phyloP scores from a whole-genome alignment of 2,888 invertebrate genomes.

The Chalcosyrphus nemorum region DNA sequence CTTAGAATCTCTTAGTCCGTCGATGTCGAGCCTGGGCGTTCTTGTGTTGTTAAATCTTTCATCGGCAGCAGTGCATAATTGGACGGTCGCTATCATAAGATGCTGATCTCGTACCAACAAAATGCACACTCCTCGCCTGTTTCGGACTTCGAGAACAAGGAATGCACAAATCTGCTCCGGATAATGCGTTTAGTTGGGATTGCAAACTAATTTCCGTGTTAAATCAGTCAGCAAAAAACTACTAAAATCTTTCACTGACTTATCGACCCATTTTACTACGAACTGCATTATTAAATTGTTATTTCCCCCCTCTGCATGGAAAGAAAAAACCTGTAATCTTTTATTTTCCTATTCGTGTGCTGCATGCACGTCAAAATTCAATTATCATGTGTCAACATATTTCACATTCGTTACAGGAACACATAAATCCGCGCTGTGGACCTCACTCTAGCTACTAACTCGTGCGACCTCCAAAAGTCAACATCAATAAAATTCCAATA shows the following conservation, averaged over 20 bases:
- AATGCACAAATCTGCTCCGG: too few species aligned
- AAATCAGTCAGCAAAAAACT: neutral
- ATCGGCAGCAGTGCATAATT: neutral
- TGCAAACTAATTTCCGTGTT: neutral
- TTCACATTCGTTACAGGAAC: slow-evolving; percentile 55
- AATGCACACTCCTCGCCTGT: too few species aligned
- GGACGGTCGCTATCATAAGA: neutral
- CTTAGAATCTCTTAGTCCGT: neutral
- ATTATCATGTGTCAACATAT: slow-evolving; percentile 65
- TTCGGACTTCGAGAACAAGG: too few species aligned
- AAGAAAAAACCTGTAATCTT: too few species aligned
- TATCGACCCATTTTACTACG: neutral
- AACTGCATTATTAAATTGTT: slow-evolving; percentile 11
- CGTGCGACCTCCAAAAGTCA: slow-evolving; percentile 57
- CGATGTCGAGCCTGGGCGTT: neutral
- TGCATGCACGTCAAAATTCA: slow-evolving; percentile 55
- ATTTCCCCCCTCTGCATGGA: too few species aligned
- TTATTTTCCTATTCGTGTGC: neutral
- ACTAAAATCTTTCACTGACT: neutral
- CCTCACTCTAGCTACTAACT: neutral
- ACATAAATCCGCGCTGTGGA: slow-evolving; percentile 39
- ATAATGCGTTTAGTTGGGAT: neutral
- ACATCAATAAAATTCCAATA: slow-evolving; percentile 71
- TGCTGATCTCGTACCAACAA: too few species aligned
- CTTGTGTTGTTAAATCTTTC: too few species aligned